These are phyloP conservation scores for Tenthredo distinguenda DNA, from an alignment of 2,888 invertebrate genomes.

Conservation along the genomic window DNA sequence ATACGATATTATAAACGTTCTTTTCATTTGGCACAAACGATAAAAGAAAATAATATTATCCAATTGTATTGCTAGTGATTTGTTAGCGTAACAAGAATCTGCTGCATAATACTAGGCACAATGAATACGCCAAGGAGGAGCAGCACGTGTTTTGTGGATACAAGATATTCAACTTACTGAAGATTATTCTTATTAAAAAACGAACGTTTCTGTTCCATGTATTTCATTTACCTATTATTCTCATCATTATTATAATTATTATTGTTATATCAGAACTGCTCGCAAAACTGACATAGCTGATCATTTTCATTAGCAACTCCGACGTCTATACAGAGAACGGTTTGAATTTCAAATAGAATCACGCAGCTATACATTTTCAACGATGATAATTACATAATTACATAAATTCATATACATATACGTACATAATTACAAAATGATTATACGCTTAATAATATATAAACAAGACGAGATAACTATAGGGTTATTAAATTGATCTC, in stretches of 20 bases:
- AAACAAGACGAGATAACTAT: not conserved
- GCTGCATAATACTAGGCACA: not conserved
- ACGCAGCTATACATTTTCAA: not conserved
- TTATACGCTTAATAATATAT: not conserved
- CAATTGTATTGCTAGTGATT: not conserved
- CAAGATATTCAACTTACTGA: not conserved
- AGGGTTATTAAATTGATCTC: not conserved
- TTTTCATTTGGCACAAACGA: not conserved
- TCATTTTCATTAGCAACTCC: not conserved
- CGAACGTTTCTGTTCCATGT: not conserved
- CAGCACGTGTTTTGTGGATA: not conserved
- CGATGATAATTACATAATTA: not conserved
- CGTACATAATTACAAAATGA: not conserved
- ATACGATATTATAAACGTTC: not conserved
- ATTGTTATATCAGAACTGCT: not conserved
- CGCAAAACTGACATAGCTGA: not conserved
- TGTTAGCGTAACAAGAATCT: not conserved
- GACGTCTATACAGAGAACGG: not conserved
- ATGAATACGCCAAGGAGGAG: not conserved
- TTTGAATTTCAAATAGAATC: constrained; percentile 13
- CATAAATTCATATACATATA: not conserved
- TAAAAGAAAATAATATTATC: not conserved
- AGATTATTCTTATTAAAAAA: not conserved
- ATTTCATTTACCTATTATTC: not conserved
- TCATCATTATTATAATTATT: not conserved